Base-by-base conservation (phyloP, 2,888 invertebrate genomes). In the Xylota sylvarum region DNA sequence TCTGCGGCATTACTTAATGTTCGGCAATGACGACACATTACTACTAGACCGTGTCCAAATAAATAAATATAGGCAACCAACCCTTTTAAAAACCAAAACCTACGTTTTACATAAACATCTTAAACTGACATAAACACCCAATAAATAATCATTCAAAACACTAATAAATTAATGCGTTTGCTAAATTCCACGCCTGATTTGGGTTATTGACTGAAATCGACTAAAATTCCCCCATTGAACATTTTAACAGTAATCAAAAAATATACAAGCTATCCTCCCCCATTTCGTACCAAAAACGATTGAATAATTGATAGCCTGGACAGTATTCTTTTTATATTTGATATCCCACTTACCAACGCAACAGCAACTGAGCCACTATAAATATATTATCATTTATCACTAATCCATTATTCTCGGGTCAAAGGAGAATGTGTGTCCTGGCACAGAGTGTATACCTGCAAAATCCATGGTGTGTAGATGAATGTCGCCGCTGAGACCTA, bases 311-410 rank as follows among this genome's bases (percentile, higher is more conserved):
- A 81, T 81, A 35, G 67, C 23, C 67, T 43, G 60, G 46, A 35
- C 46, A 69, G 9, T 19, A 69, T 60, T 46, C 35, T 48, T 81
- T 56, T 81, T 81, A 46, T 64, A 62, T 74, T 80, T 74, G 67
- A 74, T 80, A 67, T 60, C 56, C 64, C 79, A 72, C 40, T 79
- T 65, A 79, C 65, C 40, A 67, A 40, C 35, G 27, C 30, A 55
- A 35, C 62, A 69, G 23, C 60, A 67, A 69, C 69, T 69, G 60
- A 74, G 62, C 60, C 48, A 52, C 27, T 67, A 81, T 81, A 69
- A 83, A 77, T 83, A 78, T 56, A 65, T 78, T 72, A 83, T 78
- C 77, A 72, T 72, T 83, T 72, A 78, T 72, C 58, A 72, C 72
- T 58, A 43, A 77, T 72, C 72, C 82, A 83, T 83, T 83, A 69